phyloP scores from a whole-genome alignment of 1,140 invertebrate genomes.

The Maniola jurtina region DNA sequence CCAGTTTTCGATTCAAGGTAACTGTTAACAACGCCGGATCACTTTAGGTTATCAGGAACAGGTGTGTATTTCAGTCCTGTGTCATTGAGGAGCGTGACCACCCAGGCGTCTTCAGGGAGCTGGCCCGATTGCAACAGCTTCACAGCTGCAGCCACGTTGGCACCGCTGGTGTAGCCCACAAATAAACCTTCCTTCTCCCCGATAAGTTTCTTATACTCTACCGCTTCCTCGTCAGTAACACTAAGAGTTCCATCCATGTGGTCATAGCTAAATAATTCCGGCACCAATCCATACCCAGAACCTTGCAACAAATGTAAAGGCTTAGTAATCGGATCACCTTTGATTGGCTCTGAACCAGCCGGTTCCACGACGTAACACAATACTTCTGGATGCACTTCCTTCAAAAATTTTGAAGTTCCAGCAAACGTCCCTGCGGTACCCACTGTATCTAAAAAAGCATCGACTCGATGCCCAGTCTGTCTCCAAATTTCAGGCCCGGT shows the following conservation, averaged over 20 bases:
- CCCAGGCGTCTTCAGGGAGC: slow-evolving; percentile 60
- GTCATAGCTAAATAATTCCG: slow-evolving; percentile 59
- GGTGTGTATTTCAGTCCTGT: slow-evolving; percentile 60
- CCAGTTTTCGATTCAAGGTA: no score
- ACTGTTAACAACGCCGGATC: background rate
- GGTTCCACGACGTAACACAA: slow-evolving; percentile 62
- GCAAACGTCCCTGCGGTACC: slow-evolving; percentile 66
- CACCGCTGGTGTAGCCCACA: slow-evolving; percentile 69
- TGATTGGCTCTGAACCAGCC: slow-evolving; percentile 60
- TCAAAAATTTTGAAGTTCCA: slow-evolving; percentile 61
- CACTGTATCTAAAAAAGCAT: slow-evolving; percentile 63
- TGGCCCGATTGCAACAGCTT: slow-evolving; percentile 57
- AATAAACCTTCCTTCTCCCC: slow-evolving; percentile 67
- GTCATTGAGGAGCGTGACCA: slow-evolving; percentile 65
- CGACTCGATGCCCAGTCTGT: slow-evolving; percentile 62
- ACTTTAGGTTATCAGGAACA: slow-evolving; percentile 25
- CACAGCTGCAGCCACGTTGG: slow-evolving; percentile 65
- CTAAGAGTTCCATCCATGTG: slow-evolving; percentile 56
- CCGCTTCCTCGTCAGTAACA: slow-evolving; percentile 61
- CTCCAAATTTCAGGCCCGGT: slow-evolving; percentile 71
- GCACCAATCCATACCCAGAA: slow-evolving; percentile 65
- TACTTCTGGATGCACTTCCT: slow-evolving; percentile 57
- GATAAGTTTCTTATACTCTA: slow-evolving; percentile 60
- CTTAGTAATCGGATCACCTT: slow-evolving; percentile 58
- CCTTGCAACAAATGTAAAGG: slow-evolving; percentile 68